Base-by-base conservation (phyloP, 1,140 invertebrate species). In the Drosophila sp. region DNA sequence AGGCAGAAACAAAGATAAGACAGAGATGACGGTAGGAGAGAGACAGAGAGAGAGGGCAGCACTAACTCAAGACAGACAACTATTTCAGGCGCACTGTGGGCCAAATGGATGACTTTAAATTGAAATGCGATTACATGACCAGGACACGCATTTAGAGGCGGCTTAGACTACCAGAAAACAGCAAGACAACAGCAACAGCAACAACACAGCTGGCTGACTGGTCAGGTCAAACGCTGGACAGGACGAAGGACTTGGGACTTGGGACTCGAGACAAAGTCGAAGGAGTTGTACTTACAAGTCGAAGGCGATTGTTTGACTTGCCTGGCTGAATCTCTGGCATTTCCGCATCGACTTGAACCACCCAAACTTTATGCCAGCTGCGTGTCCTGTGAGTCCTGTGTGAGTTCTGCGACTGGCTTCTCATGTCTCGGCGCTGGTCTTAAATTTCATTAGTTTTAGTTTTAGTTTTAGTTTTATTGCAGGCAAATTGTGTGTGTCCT, bases 61-160 rank as follows among this genome's bases (percentile, higher is more conserved):
- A 46, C 8, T 27, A 27, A 48, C 21, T 48, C 25, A 48, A 32
- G 46, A 32, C 27, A 4, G 13, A 29, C 25, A 50, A 29, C 21
- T 18, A 46, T 65, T 29, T 58, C 36, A 41, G 62, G 34, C 29
- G 53, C 40, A 41, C 46, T 45, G 18, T n/a, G 9, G 36, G 32
- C 59, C 54, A 78, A 78, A 80, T 79, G 76, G 79, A 89, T 89
- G 83, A 82, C 80, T 89, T 89, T 74, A 77, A 89, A 89, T 89
- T 89, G 83, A 89, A 89, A 89, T 89, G 80, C 80, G 83, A 89
- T 89, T 89, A 89, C 83, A 89, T 72, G 76, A 89, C 83, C 84
- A 89, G 83, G 77, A 87, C 83, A 87, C 70, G 63, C 79, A 80
- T 81, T 89, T 83, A 83, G 76, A 80, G 59, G 62, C 59, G 73